Percentiles rank a stretch among this genome's conserved stretches.
Evolutionary conservation across 2,113 vertebrate species (phyloP).

Genomic region (Probosciger aterrimus): DNA sequence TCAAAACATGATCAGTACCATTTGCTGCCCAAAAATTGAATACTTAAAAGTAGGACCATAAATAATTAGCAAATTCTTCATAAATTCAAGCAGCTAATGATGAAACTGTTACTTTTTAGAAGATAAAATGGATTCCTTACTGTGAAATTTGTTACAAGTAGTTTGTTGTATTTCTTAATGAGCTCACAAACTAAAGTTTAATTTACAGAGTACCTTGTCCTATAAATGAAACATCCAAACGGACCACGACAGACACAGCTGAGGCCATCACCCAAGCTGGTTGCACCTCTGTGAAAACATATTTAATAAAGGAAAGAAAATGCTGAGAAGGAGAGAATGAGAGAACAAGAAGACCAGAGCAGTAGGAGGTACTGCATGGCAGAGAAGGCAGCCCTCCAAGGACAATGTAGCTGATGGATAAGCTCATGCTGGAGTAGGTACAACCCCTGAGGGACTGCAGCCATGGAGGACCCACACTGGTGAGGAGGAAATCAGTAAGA

Average conservation of each 20-base stretch:
- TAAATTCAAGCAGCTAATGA: neutral
- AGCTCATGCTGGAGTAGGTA: neutral
- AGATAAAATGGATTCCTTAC: neutral
- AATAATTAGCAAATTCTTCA: neutral
- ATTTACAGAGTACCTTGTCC: neutral
- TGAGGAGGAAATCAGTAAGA: neutral
- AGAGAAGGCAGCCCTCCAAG: no score
- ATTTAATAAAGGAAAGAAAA: neutral
- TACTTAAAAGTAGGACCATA: neutral
- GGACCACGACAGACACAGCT: neutral
- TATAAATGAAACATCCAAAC: neutral
- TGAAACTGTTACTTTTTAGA: neutral
- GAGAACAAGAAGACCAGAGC: rapidly evolving
- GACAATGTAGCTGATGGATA: rapidly evolving
- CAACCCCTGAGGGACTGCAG: neutral
- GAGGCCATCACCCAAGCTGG: neutral
- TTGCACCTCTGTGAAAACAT: neutral
- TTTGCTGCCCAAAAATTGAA: neutral
- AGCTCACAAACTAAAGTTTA: neutral
- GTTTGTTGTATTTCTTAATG: neutral
- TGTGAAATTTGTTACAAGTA: neutral
- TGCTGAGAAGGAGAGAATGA: rapidly evolving
- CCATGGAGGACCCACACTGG: no score
- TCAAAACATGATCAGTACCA: neutral
- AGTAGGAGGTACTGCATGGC: neutral